These are phyloP conservation scores for Xestoiulus laeticollis DNA, from an alignment of 2,888 invertebrate genomes.

Conservation along the genomic window DNA sequence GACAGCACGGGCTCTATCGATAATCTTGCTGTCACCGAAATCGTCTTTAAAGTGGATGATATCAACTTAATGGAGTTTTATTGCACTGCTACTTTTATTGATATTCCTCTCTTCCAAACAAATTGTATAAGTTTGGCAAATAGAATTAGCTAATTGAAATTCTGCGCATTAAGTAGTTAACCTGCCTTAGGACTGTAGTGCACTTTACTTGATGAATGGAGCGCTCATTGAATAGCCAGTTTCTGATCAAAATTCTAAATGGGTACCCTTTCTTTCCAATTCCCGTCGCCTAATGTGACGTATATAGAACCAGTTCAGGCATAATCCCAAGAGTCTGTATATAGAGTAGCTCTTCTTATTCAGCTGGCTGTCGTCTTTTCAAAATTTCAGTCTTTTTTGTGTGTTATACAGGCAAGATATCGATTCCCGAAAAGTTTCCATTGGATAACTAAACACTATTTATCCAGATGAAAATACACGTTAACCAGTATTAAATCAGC, in stretches of 20 bases:
- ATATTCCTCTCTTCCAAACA: neutral
- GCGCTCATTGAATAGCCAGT: neutral
- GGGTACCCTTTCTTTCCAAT: neutral
- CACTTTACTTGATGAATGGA: slow-evolving; percentile 21
- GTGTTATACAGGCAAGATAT: neutral
- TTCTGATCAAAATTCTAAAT: slow-evolving; percentile 28
- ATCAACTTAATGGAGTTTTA: neutral
- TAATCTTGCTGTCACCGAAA: neutral
- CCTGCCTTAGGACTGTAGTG: neutral
- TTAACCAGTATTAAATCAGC: slow-evolving; percentile 14
- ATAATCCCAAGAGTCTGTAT: slow-evolving; percentile 8
- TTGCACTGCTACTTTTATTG: neutral
- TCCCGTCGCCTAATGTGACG: neutral
- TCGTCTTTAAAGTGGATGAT: neutral
- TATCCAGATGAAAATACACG: neutral
- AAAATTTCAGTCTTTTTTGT: neutral
- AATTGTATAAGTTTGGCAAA: neutral
- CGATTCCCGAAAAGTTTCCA: slow-evolving; percentile 2
- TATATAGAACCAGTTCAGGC: neutral
- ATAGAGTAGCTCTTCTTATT: neutral
- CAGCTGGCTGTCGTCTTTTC: neutral
- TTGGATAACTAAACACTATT: slow-evolving; percentile 17
- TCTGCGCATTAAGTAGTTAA: neutral
- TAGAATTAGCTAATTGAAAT: neutral
- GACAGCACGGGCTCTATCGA: neutral